Conservation (phyloP, 2,113 vertebrate species). For the Syngnathus floridae region DNA sequence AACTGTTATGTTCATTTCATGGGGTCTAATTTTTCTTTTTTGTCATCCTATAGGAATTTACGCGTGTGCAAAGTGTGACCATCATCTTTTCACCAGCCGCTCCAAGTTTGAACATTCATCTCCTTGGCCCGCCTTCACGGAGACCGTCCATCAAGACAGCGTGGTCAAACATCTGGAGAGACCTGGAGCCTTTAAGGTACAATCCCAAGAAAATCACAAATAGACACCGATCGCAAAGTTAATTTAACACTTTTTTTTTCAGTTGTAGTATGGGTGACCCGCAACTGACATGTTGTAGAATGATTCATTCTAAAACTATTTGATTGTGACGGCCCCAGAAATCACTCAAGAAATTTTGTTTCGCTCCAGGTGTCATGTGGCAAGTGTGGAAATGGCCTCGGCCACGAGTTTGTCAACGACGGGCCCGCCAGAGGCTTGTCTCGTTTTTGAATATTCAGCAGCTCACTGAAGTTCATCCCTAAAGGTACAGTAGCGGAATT, state of each 20-base stretch:
- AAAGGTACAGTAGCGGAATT: conserved; percentile 72
- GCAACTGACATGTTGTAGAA: too few relatives aligned
- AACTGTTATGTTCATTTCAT: not conserved
- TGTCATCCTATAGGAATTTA: conserved; percentile 74
- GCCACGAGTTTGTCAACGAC: conserved; percentile 89
- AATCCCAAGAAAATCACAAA: not conserved
- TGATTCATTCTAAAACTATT: too few relatives aligned
- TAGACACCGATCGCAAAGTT: not conserved
- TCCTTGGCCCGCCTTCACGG: conserved; percentile 90
- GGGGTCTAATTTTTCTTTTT: not conserved
- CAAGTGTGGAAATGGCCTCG: conserved; percentile 84
- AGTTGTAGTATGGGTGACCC: too few relatives aligned
- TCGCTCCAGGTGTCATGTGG: conserved; percentile 50
- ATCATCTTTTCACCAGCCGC: conserved; percentile 85
- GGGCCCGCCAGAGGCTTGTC: conserved; percentile 78
- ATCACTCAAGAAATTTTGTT: not conserved
- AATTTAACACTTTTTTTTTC: too few relatives aligned
- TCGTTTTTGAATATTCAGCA: conserved; percentile 98
- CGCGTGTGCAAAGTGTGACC: conserved; percentile 77
- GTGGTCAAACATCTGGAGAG: conserved; percentile 77
- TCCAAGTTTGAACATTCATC: conserved; percentile 87
- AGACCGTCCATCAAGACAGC: conserved; percentile 79
- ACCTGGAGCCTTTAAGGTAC: conserved; percentile 77
- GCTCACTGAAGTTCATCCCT: conserved; percentile 85
- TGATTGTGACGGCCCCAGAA: too few relatives aligned